Evolutionary conservation across 2,797 vertebrate species (phyloP), one percentile per base, ranked within the genome.

Genomic region (Triplophysa bombifrons): DNA sequence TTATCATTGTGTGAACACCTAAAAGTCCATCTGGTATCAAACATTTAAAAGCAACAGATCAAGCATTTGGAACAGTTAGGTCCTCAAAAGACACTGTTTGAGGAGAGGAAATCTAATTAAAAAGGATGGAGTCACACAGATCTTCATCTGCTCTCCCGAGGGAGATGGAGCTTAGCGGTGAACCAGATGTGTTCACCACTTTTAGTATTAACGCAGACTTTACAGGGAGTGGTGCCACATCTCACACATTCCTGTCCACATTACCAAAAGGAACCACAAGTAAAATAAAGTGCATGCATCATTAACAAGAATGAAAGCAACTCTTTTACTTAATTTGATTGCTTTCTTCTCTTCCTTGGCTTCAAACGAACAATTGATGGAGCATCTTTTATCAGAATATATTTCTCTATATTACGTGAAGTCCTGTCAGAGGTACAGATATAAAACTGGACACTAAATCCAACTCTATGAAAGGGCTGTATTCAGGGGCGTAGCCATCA

Each of bases 131-230:
- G 48, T 70, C 12, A 74, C 38, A 55, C n/a, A 44, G 17, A 56
- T 72, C 27, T 34, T 76, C 48, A 83, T 55, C 60, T 63, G 70
- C 72, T 66, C 66, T 64, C 44, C 78, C 56, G 20, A 71, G 73
- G 74, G 46, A 84, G 80, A 69, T 20, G 55, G 34, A 65, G 55
- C 48, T 71, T 44, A 83, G 72, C 78, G 63, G 78, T 48, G 79
- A 82, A 84, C 80, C 90, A 88, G 85, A 85, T 90, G 86, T 80
- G 75, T 70, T 69, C 76, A 30, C 72, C 9, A 22, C 85, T 87
- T 90, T 89, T 78, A 86, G 87, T 67, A 27, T 70, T 79, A 41
- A 56, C 20, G 44, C 19, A 34, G 9, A 66, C 16, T 84, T 64
- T 83, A 3, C 58, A 25, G 41, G n/a, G 56, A 60, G 68, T 38